Evolutionary conservation across 2,888 invertebrate genomes (phyloP), one percentile per base, ranked within the genome.

Genomic region (Prosopocoilus inquinatus): DNA sequence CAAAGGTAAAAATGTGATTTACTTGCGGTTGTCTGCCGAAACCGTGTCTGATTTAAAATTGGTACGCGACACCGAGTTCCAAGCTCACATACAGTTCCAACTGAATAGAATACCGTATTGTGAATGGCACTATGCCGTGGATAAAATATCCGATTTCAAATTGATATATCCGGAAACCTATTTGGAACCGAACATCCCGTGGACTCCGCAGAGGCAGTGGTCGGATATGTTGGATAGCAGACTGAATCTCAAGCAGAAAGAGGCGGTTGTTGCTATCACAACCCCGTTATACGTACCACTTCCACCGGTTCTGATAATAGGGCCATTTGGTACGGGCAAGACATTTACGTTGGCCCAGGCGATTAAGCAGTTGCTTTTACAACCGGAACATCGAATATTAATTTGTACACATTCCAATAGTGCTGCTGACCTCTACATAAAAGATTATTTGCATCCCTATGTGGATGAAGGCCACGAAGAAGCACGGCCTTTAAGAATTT

Each of bases 351-450:
- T 93, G 63, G 91, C 91, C 0, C 79, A 82, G 64, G 88, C 88
- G 1, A 86, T 90, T 38, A 85, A 85, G 65, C 85, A 87, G 66
- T 77, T 90, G 39, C 74, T 89, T 32, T 73, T 79, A 8, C 85
- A 88, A 66, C 78, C 82, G 0, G 80, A 84, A 13, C 84, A 87
- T 20, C 82, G 87, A 68, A 86, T 93, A 50, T 80, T 93, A 59
- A 86, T 93, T 50, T 93, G 92, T 72, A 92, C 92, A 2, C 91
- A 92, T 77, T 91, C 91, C 47, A 92, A 93, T 77, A 91, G 90
- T 67, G 91, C 91, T 9, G 91, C 91, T 8, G 91, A 92, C 79
- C 78, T 91, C 55, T 92, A 92, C 69, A 89, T 92, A 38, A 89
- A 89, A 68, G 91, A 92, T 67, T 92, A 91, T 74, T 81, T 93